phyloP scores from a whole-genome alignment of 2,797 vertebrate genomes.

The Iguana delicatissima region DNA sequence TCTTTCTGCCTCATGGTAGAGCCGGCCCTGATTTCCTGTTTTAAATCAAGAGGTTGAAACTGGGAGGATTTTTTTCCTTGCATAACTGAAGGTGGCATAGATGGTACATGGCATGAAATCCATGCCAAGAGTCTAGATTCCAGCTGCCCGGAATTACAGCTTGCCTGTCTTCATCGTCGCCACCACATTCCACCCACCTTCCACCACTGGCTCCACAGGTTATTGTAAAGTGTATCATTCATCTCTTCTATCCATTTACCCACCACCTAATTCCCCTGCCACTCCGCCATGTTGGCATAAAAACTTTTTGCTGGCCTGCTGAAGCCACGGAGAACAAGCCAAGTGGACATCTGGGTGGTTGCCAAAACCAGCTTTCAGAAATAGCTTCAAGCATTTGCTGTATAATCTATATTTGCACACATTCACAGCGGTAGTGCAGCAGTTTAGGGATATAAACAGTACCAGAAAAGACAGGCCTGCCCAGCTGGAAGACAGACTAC shows the following conservation, averaged over 20 bases:
- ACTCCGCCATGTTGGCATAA: not conserved
- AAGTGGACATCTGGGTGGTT: not conserved
- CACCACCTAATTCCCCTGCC: not conserved
- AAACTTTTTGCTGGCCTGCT: not conserved
- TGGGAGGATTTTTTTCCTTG: not conserved
- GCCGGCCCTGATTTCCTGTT: not conserved
- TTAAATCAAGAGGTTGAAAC: not conserved
- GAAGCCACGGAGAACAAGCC: not conserved
- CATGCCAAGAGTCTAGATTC: not conserved
- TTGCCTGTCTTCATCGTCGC: too few species aligned
- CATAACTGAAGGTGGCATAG: not conserved
- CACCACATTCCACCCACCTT: not conserved
- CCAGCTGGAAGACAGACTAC: not conserved
- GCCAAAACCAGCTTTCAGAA: constrained; percentile 17
- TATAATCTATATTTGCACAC: not conserved
- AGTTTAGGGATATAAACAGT: not conserved
- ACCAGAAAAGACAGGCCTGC: not conserved
- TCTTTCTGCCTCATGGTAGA: not conserved
- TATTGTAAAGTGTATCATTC: too few species aligned
- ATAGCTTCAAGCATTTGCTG: constrained; percentile 2
- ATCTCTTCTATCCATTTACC: not conserved
- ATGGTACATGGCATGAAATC: not conserved
- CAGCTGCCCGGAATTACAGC: not conserved
- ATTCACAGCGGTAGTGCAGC: not conserved
- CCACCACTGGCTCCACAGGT: too few species aligned